phyloP scores from a whole-genome alignment of 92 coral and sea anemone genomes.

The Umimayanthus chanpuru region DNA sequence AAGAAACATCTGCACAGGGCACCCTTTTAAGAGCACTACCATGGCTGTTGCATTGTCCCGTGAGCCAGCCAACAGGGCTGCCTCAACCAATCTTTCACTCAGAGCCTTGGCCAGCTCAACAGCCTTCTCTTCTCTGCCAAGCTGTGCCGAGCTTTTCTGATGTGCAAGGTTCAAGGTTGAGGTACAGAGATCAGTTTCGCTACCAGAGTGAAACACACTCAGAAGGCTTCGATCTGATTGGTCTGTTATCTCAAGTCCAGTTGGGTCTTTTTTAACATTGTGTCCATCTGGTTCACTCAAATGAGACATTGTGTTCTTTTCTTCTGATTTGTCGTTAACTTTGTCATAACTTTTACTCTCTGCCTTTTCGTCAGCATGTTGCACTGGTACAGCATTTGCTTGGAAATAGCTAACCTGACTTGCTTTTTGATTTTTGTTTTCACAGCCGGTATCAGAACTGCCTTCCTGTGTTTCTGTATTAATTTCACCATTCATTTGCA shows the following conservation, averaged over 20 bases:
- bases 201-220: not conserved
- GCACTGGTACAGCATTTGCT: not conserved
- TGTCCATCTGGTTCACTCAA: not conserved
- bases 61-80: conserved; percentile 87
- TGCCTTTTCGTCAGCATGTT: not conserved
- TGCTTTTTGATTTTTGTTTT: conserved; percentile 3
- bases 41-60: conserved; percentile 86
- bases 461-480: conserved; percentile 3
- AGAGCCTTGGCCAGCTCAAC: conserved; percentile 71
- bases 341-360: not conserved
- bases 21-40: conserved; percentile 75
- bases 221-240: not conserved
- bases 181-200: not conserved
- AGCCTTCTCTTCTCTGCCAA: conserved; percentile 66
- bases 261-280: not conserved
- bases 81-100: conserved; percentile 87
- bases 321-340: not conserved
- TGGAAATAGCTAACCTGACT: not conserved
- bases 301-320: not conserved
- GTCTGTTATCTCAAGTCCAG: not conserved
- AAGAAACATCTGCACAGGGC: conserved; percentile 84
- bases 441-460: conserved; percentile 2
- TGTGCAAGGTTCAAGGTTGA: not conserved
- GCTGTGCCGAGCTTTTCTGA: conserved; percentile 11
- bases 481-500: conserved; percentile 35